These are phyloP conservation scores for Myotis findleyi DNA, from an alignment of 2,797 vertebrate species.

Conservation along the genomic window DNA sequence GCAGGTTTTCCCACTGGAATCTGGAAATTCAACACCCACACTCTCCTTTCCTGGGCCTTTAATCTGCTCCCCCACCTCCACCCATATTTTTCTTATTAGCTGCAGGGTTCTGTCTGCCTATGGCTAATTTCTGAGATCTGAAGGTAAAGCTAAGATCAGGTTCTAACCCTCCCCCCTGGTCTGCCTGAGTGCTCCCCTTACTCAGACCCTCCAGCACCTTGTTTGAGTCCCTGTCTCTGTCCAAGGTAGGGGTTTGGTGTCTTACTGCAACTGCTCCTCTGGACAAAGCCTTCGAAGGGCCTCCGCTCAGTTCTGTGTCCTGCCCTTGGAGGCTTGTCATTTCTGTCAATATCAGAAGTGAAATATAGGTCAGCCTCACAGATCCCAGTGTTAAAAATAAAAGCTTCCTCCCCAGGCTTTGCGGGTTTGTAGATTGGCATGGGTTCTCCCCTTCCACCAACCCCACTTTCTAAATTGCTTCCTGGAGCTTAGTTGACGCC, in stretches of 20 bases:
- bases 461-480: neutral
- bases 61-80: neutral
- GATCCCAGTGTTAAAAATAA: constrained; percentile 57
- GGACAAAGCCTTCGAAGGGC: neutral
- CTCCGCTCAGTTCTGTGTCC: neutral
- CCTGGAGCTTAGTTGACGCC: neutral
- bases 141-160: neutral
- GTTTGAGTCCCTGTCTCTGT: neutral
- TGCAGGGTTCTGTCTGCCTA: neutral
- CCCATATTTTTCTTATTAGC: neutral
- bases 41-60: neutral
- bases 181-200: neutral
- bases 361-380: constrained; percentile 43
- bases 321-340: neutral
- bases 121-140: neutral
- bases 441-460: neutral
- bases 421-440: neutral
- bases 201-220: neutral
- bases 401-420: neutral
- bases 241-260: neutral
- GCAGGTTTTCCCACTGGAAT: neutral
- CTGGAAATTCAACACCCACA: neutral
- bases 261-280: neutral
- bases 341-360: neutral
- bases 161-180: neutral